Percentiles rank a stretch among this genome's conserved stretches.
Conservation (phyloP, 2,113 vertebrate genomes). For the human (Homo sapiens) region GRCh38 chr4:184413501-184414000, state of each 20-base stretch:
- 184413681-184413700: neutral
- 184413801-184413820: neutral
- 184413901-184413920: neutral
- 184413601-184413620: neutral
- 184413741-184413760: neutral
- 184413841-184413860: neutral
- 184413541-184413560: neutral
- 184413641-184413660: neutral
- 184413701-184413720: neutral
- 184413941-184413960: rapidly evolving
- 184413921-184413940: neutral
- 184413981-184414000: neutral
- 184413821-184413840: neutral
- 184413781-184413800: neutral
- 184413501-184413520: neutral
- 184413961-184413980: neutral
- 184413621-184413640: neutral
- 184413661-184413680: neutral
- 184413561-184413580: neutral
- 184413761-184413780: neutral
- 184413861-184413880: neutral
- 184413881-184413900: neutral
- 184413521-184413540: neutral
- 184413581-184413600: neutral
- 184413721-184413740: neutral